Conservation (phyloP, 2,888 invertebrate genomes). For the Odontocolon sp. region DNA sequence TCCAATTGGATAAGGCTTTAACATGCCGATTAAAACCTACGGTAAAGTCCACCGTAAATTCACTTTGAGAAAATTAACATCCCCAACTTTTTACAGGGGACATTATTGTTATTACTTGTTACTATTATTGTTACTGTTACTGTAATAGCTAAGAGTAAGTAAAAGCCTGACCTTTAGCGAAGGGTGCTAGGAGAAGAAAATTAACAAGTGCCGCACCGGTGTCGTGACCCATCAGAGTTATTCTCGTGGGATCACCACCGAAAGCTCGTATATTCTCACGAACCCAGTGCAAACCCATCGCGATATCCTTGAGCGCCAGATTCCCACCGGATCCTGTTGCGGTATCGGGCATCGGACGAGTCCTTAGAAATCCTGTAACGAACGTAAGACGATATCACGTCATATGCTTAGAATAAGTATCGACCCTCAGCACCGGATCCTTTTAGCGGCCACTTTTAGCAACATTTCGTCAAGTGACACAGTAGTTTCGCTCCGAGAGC, state of each 20-base stretch:
- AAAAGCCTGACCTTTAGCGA: slow-evolving; percentile 85
- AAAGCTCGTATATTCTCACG: slow-evolving; percentile 92
- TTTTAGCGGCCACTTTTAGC: too few species aligned
- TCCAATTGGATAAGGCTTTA: too few species aligned
- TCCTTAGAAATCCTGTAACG: slow-evolving; percentile 83
- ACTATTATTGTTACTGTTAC: not conserved
- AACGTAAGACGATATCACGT: too few species aligned
- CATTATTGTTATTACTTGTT: too few species aligned
- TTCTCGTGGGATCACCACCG: slow-evolving; percentile 92
- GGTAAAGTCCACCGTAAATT: too few species aligned
- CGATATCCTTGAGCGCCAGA: slow-evolving; percentile 91
- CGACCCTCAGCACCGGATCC: too few species aligned
- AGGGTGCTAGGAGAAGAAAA: slow-evolving; percentile 90
- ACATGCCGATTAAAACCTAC: too few species aligned
- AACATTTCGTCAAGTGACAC: too few species aligned
- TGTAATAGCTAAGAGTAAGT: not conserved
- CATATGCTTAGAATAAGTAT: too few species aligned
- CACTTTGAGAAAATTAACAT: too few species aligned
- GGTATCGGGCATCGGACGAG: slow-evolving; percentile 79
- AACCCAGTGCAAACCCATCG: slow-evolving; percentile 92
- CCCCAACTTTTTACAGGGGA: too few species aligned
- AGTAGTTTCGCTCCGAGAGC: too few species aligned
- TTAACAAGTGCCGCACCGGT: slow-evolving; percentile 93
- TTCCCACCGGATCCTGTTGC: slow-evolving; percentile 83
- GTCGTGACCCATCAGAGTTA: slow-evolving; percentile 93